Percentiles rank a stretch among this genome's conserved stretches.
Conservation (phyloP, 2,888 invertebrate genomes). For the Mimas tiliae region DNA sequence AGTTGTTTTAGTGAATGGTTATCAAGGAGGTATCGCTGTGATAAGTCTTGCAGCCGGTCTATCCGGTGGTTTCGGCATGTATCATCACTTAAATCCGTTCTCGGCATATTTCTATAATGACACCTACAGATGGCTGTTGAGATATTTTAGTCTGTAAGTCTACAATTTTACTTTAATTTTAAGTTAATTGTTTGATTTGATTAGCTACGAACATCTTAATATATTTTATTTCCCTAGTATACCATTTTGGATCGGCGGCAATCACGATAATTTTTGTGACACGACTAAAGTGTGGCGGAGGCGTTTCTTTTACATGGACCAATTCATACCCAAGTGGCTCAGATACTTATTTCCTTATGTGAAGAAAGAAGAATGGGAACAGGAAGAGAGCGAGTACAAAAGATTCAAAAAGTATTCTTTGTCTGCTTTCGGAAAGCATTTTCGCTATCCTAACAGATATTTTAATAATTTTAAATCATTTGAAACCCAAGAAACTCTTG, state of each 20-base stretch:
- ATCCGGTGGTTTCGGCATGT: constrained; percentile 41
- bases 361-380: constrained; percentile 36
- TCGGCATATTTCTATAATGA: constrained; percentile 62
- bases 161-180: neutral
- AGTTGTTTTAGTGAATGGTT: constrained; percentile 59
- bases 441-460: constrained; percentile 33
- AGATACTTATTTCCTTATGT: constrained; percentile 37
- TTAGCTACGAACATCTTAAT: neutral
- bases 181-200: neutral
- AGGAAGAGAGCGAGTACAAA: constrained; percentile 36
- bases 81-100: constrained; percentile 53
- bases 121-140: constrained; percentile 60
- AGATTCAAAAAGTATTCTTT: constrained; percentile 35
- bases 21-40: constrained; percentile 55
- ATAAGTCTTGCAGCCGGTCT: constrained; percentile 52
- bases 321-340: constrained; percentile 39
- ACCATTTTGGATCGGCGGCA: constrained; percentile 26
- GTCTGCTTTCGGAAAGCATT: constrained; percentile 37
- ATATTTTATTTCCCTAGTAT: constrained; percentile 14
- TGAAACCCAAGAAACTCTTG: constrained; percentile 27
- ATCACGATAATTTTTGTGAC: constrained; percentile 25
- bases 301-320: constrained; percentile 37
- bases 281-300: constrained; percentile 37
- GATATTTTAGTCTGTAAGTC: constrained; percentile 65
- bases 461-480: constrained; percentile 35